Base-by-base conservation (phyloP, 2,888 invertebrate genomes). In the Noctua fimbriata region DNA sequence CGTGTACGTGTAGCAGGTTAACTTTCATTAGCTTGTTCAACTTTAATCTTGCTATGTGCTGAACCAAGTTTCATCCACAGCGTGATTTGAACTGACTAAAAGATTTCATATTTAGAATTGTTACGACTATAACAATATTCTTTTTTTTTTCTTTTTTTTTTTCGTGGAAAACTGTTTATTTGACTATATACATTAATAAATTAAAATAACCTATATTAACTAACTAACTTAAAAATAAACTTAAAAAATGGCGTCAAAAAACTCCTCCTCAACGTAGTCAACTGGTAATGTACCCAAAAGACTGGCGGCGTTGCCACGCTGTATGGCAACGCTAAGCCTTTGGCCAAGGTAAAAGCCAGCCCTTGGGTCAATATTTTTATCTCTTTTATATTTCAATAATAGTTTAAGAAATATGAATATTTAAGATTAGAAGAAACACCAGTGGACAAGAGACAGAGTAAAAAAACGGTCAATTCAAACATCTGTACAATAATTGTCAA, bases 401-500 rank as follows among this genome's bases (percentile, higher is more conserved):
- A 32, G 3, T 63, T 32, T 63, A 18, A 67, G 4, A 67, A 44
- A 67, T 16, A 67, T 67, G 9, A 67, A 44, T 16, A 67, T n/a
- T 44, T 44, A 44, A 44, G n/a, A 44, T n/a, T 16, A n/a, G 4
- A 44, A 67, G 0, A 67, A 9, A n/a, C 16, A n/a, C 0, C 16
- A 41, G 28, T 44, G 28, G n/a, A 44, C 44, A 67, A 18, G n/a
- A 44, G 10, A 4, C 44, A 18, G 9, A 18, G 4, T n/a, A 67
- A 28, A 44, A 41, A n/a, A 44, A 67, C 9, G 3, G 67, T 9
- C 9, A 67, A n/a, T 63, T 18, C 32, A 78, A 83, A 84, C 83
- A 89, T 84, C 82, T 89, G 86, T 55, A 41, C 2, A 36, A 28
- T 41, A 32, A 41, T 41, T 16, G 12, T 41, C 7, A 36, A 85